Evolutionary conservation across 2,888 invertebrate genomes (phyloP).

Genomic region (Herminia tarsipennalis): DNA sequence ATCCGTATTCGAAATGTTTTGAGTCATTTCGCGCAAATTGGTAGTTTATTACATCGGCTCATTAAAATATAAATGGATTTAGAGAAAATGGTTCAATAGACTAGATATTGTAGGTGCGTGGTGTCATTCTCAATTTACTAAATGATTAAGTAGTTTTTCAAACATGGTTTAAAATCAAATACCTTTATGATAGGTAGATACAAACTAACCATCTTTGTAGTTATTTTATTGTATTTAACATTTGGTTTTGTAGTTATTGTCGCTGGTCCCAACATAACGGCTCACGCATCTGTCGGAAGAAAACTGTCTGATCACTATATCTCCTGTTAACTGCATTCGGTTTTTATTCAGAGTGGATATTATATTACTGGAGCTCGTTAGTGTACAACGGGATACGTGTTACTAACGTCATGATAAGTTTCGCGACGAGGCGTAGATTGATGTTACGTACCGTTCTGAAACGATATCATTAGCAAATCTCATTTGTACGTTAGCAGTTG

Average conservation of each 20-base stretch:
- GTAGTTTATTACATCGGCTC: constrained; percentile 14
- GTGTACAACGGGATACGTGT: constrained; percentile 37
- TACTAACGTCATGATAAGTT: constrained; percentile 41
- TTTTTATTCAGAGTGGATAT: constrained; percentile 33
- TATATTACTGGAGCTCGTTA: constrained; percentile 39
- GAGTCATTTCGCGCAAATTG: constrained; percentile 23
- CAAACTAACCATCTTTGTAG: no score
- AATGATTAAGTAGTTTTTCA: no score
- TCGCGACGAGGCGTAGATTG: constrained; percentile 31
- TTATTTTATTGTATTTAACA: constrained; percentile 9
- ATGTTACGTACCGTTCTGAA: constrained; percentile 18
- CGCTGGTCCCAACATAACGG: constrained; percentile 20
- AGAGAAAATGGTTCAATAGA: constrained; percentile 7
- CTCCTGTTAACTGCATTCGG: constrained; percentile 21
- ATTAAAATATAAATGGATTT: constrained; percentile 15
- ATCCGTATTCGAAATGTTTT: constrained; percentile 10
- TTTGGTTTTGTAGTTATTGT: constrained; percentile 7
- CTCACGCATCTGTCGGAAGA: constrained; percentile 10
- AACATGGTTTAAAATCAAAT: no score
- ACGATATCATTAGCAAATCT: constrained; percentile 25
- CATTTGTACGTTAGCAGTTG: constrained; percentile 16
- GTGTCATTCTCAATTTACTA: no score
- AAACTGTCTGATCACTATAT: constrained; percentile 26
- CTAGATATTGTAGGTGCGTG: no score
- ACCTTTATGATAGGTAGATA: no score